phyloP scores from a whole-genome alignment of 2,113 vertebrate genomes.

The Ammodytes marinus region DNA sequence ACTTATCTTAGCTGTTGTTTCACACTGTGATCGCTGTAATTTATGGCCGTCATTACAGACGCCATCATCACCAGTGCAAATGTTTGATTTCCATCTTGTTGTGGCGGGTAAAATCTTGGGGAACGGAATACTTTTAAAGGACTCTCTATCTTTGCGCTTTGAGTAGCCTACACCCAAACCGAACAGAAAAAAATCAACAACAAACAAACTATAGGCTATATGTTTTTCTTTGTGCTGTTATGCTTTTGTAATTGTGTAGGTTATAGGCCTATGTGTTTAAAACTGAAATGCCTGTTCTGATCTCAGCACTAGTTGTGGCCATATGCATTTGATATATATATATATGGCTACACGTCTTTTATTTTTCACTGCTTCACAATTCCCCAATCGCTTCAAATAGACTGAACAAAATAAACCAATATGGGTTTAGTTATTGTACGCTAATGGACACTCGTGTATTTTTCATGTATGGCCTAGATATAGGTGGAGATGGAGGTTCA shows the following conservation, averaged over 20 bases:
- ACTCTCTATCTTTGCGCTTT: background rate
- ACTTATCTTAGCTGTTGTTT: constrained; percentile 73
- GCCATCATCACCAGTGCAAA: constrained; percentile 74
- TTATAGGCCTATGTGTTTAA: constrained; percentile 6
- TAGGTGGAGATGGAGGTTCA: background rate
- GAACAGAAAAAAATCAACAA: constrained; percentile 22
- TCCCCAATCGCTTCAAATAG: background rate
- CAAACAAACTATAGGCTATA: background rate
- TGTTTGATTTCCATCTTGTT: constrained; percentile 78
- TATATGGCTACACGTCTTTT: background rate
- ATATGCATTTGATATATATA: constrained; percentile 10
- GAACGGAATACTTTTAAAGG: constrained; percentile 27
- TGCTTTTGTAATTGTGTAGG: background rate
- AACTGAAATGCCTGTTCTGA: background rate
- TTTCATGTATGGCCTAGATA: background rate
- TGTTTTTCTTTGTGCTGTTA: constrained; percentile 8
- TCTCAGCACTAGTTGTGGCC: background rate
- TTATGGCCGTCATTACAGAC: constrained; percentile 77
- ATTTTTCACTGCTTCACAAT: background rate
- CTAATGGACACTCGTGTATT: background rate
- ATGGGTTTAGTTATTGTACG: background rate
- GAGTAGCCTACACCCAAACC: background rate
- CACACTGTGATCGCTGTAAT: constrained; percentile 71
- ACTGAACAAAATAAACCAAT: background rate
- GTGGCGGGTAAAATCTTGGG: constrained; percentile 56